Conservation (phyloP, 37 sponge, comb jelly and placozoan species). For the Beroe ovata region DNA sequence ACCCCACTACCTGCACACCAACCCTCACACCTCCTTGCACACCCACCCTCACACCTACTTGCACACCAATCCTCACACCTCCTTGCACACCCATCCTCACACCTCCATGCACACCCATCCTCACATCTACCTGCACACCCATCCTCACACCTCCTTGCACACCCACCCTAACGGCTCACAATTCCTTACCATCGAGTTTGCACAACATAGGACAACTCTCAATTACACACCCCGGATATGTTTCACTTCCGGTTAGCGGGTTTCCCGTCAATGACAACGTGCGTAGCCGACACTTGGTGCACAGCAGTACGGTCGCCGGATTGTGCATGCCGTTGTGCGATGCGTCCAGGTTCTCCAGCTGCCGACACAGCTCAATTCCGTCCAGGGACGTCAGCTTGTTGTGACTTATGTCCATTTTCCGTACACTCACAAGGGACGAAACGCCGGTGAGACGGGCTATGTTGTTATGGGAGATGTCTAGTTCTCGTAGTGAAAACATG, state of each 20-base stretch:
- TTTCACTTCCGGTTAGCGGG: neutral
- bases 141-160: neutral
- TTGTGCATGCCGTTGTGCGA: constrained; percentile 34
- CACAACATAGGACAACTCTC: constrained; percentile 29
- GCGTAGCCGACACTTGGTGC: constrained; percentile 32
- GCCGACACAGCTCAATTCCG: neutral
- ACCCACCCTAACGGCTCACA: neutral
- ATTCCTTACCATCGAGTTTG: neutral
- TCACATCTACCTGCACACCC: neutral
- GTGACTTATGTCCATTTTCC: neutral
- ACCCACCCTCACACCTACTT: too few relatives aligned
- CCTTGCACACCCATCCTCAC: neutral
- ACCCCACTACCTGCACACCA: too few relatives aligned
- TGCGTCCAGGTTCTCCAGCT: constrained; percentile 10
- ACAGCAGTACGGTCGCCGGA: neutral
- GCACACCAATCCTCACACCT: too few relatives aligned
- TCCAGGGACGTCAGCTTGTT: constrained; percentile 9
- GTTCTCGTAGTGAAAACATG: neutral
- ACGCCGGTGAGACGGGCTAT: neutral
- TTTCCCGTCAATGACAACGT: neutral
- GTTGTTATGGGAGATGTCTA: constrained; percentile 34
- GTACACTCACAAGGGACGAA: neutral
- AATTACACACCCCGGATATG: constrained; percentile 13
- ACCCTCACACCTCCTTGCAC: too few relatives aligned
- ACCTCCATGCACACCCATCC: too few relatives aligned